phyloP scores from a whole-genome alignment of 2,888 invertebrate genomes.

The Enoplolaimus lenunculus region DNA sequence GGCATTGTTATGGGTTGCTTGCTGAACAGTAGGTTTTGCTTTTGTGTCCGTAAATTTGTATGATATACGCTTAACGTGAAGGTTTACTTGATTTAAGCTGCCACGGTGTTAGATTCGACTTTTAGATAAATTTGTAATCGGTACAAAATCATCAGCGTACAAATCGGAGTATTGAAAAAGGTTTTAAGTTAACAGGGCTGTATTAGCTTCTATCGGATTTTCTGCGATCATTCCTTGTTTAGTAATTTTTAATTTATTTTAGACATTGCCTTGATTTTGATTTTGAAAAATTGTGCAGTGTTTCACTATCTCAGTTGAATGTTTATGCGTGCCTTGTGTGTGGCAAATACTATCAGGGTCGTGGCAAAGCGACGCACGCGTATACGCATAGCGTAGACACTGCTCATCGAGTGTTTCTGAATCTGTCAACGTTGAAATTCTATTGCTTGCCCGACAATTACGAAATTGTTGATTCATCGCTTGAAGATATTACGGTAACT shows the following conservation, averaged over 20 bases:
- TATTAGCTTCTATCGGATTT: not conserved
- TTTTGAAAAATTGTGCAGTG: constrained; percentile 96
- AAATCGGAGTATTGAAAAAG: no score
- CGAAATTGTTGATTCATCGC: constrained; percentile 85
- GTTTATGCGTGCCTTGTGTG: constrained; percentile 98
- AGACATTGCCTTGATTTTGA: constrained; percentile 87
- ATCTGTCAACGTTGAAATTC: constrained; percentile 86
- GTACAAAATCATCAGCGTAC: no score
- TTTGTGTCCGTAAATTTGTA: no score
- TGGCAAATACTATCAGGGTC: constrained; percentile 90
- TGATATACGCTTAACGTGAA: not conserved
- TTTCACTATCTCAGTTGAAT: constrained; percentile 91
- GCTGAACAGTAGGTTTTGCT: no score
- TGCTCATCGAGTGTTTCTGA: constrained; percentile 91
- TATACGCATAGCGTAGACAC: constrained; percentile 97
- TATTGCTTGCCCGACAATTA: constrained; percentile 99
- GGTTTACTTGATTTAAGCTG: not conserved
- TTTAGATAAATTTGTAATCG: no score
- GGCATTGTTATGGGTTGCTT: no score
- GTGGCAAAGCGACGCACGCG: constrained; percentile 93
- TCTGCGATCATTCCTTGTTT: not conserved
- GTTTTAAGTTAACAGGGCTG: no score
- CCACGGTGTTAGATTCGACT: no score
- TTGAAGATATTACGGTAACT: constrained; percentile 74
- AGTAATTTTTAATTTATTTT: constrained; percentile 25